Base-by-base conservation (phyloP, 2,797 vertebrate species). In the Diglossa cyanea region DNA sequence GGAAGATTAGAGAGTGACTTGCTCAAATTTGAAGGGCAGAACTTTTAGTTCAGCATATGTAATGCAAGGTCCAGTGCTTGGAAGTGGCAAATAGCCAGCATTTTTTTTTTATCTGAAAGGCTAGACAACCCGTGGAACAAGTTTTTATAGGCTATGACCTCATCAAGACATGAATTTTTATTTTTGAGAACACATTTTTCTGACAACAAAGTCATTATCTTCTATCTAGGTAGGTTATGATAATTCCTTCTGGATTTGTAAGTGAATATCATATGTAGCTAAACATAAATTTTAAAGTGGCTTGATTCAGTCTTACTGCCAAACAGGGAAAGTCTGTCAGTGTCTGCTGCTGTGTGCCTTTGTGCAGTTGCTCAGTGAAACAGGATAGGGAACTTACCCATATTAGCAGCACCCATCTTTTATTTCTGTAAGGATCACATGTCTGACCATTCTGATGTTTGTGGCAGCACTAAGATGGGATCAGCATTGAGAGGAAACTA, bases 11-110 rank as follows among this genome's bases (percentile, higher is more conserved):
- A 83, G 45, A 15, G 55, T 88, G 87, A 89, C 87, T 96, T 72
- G 65, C 65, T 95, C 35, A 76, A 67, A 87, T 91, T 83, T 94
- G 81, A 84, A 95, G 89, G 89, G 61, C 89, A 89, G 67, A 79
- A 79, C 80, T 78, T 94, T 89, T 45, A 66, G 75, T 53, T 78
- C 35, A 67, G 84, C 57, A 83, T 88, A 76, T 61, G 8, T 60
- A 67, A 67, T 87, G 67, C 78, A 88, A 81, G 39, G 77, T 81
- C 77, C 66, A 53, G 62, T 63, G 37, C 71, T 82, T 89, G 53
- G 11, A 83, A 74, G 13, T 94, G 85, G 85, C 95, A 93, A 77
- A 85, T 71, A 74, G 77, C 87, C 89, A 94, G 45, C 28, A 4
- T 7, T 13, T 82, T 77, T 74, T 39, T 39, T 75, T 51, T 88